These are phyloP conservation scores for Stenotaenia linearis DNA, from an alignment of 2,888 invertebrate species.

Conservation along the genomic window DNA sequence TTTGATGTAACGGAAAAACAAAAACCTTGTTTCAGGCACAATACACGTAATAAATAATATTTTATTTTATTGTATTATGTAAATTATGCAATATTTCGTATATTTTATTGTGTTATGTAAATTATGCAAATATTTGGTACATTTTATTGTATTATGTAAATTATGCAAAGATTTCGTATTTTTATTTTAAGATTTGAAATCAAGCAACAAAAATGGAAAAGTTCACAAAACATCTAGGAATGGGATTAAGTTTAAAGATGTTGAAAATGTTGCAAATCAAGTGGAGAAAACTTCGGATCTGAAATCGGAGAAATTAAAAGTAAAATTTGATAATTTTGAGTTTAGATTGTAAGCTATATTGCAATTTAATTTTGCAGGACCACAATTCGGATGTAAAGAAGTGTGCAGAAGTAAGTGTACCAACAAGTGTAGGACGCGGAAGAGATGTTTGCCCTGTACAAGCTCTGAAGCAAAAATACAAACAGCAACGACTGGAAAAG, in stretches of 20 bases:
- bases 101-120: too few relatives aligned
- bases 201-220: conserved; percentile 29
- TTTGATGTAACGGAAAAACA: conserved; percentile 29
- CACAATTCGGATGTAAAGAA: neutral
- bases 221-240: conserved; percentile 40
- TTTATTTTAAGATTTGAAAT: neutral
- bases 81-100: neutral
- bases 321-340: neutral
- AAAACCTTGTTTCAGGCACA: neutral
- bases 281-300: neutral
- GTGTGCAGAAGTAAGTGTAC: neutral
- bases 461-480: conserved; percentile 57
- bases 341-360: neutral
- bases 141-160: neutral
- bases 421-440: neutral
- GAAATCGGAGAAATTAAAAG: neutral
- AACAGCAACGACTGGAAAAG: conserved; percentile 58
- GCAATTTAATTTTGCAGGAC: neutral
- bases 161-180: neutral
- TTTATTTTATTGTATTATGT: neutral
- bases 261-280: neutral
- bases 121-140: neutral
- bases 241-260: neutral
- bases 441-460: conserved; percentile 48
- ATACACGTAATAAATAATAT: neutral